Base-by-base conservation (phyloP, 2,888 invertebrate genomes). In the Caradrina kadenii region DNA sequence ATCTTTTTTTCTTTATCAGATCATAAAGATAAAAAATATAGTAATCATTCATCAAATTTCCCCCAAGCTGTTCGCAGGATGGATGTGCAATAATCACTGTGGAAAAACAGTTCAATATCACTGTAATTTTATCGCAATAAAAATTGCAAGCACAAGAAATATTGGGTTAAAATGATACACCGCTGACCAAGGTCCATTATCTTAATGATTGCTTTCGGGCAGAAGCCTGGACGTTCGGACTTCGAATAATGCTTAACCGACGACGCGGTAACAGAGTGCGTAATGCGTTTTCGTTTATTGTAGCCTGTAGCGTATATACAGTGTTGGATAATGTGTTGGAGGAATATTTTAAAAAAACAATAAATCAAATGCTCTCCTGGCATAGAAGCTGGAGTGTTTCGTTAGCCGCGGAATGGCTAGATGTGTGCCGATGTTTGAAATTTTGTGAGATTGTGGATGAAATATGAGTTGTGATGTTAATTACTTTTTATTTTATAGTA, bases 171-270 rank as follows among this genome's bases (percentile, higher is more conserved):
- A 85, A 84, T 84, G 69, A 85, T 75, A 84, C 21, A 61, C 52
- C 56, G 68, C 74, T 35, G 71, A 53, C 15, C 70, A 52, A 26
- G 35, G 56, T 35, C 58, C 63, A 76, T 83, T 82, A 84, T 75
- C 80, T 72, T 84, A 84, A 83, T 80, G 76, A 70, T 68, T 70
- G 79, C 83, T 82, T 68, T 71, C 66, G 74, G 80, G 82, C 82
- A 74, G 63, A 69, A 78, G 72, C 80, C 56, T 68, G 54, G 58
- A 66, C 73, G 54, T 60, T 21, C 48, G 74, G 53, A 59, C 17
- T 60, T 45, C 49, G 50, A 49, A 59, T 64, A 35, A 75, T 67
- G 60, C 64, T 76, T 76, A 69, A 67, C 63, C 63, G 75, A 64
- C 31, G 71, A 73, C 63, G 59, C 54, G 60, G 60, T 65, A 59